These are phyloP conservation scores for Diplolepis rosae DNA, from an alignment of 2,888 invertebrate genomes.

Conservation along the genomic window DNA sequence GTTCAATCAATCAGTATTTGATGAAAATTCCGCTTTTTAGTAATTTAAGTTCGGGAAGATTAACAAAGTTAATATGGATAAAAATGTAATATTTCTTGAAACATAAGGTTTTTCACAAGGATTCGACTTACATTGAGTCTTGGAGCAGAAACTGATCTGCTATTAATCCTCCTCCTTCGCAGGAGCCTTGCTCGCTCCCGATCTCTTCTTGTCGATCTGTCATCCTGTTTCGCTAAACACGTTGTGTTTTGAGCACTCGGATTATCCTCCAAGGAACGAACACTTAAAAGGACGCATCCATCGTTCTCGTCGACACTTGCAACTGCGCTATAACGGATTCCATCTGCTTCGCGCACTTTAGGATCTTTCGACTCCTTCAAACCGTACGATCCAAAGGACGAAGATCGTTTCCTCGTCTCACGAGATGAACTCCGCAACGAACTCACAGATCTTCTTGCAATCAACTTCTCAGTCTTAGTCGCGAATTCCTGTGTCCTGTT, in stretches of 20 bases:
- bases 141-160: conserved; percentile 72
- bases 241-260: conserved; percentile 36
- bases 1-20: too few species aligned
- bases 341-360: conserved; percentile 45
- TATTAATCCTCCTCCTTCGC: conserved; percentile 68
- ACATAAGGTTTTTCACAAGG: background rate
- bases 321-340: conserved; percentile 56
- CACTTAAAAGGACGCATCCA: conserved; percentile 65
- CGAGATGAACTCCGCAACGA: conserved; percentile 42
- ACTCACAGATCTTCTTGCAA: conserved; percentile 50
- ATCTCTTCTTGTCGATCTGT: conserved; percentile 67
- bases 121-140: conserved; percentile 68
- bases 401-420: conserved; percentile 52
- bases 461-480: conserved; percentile 56
- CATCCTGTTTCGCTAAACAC: conserved; percentile 58
- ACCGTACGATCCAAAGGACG: conserved; percentile 57
- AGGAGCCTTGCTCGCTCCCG: conserved; percentile 70
- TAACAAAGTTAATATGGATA: too few species aligned
- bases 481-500: conserved; percentile 43
- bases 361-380: conserved; percentile 44
- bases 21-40: too few species aligned
- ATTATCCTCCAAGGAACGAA: conserved; percentile 56
- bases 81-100: too few species aligned
- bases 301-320: conserved; percentile 61
- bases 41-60: too few species aligned